Evolutionary conservation across 1,140 invertebrate species (phyloP), one percentile per base, ranked within the genome.

Genomic region (Anoplophora glabripennis): DNA sequence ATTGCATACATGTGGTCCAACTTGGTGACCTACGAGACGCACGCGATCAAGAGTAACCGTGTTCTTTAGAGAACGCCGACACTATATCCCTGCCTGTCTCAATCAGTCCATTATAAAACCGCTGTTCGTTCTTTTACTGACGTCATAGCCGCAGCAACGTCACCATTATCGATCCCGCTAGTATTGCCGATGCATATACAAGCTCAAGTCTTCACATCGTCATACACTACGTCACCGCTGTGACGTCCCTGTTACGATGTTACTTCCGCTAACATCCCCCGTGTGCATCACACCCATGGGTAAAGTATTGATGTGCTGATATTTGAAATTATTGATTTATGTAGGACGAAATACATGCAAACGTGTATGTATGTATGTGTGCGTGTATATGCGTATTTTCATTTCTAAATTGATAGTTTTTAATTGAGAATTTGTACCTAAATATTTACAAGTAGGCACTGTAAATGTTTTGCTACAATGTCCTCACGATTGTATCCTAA

Each of bases 1-100:
- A 14, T 15, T 38, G 21, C 33, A 35, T 35, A 15, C 28, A 18
- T 3, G 14, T 38, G 41, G 37, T 44, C 37, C 37, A 53, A 38
- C 17, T 37, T 11, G 37, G 15, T 53, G 34, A 53, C 51, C 38
- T 33, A 33, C 36, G 51, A 53, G 35, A 38, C n/a, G 17, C 18
- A 55, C 53, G 45, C 41, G 37, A 44, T 49, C 47, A 37, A 35
- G 47, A 36, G 21, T 33, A 36, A 49, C 69, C 68, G 67, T 60
- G 58, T 63, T 54, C 63, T 61, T 54, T 49, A 59, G 57, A 56
- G 61, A 58, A 37, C 61, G 64, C 59, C 69, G 65, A 65, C 63
- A 66, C 65, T 72, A 68, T 66, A 71, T 69, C 67, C 70, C 70
- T 72, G 68, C 68, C 59, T 68, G 67, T 65, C 69, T 66, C 68